Evolutionary conservation across 1,140 invertebrate genomes (phyloP).

Genomic region (Scaptomyza graminum): DNA sequence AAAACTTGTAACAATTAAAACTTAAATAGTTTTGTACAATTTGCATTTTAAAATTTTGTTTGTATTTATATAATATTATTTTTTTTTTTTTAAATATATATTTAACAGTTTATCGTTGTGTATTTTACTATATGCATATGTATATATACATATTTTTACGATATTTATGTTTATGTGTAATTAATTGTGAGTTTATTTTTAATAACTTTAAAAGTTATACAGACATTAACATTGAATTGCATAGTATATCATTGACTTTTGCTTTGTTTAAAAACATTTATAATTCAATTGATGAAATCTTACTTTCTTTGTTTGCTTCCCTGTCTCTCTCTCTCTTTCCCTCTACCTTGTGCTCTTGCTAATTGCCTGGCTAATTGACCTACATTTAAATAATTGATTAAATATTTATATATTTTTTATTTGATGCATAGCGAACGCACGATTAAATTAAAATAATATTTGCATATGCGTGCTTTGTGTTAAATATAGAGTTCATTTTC

Average conservation of each 20-base stretch:
- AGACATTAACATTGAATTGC: slow-evolving; percentile 72
- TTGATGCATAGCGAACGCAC: slow-evolving; percentile 10
- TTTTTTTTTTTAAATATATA: slow-evolving; percentile 24
- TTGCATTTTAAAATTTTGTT: slow-evolving; percentile 45
- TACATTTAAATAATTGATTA: slow-evolving; percentile 75
- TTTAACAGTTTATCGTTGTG: slow-evolving; percentile 74
- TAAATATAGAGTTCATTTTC: slow-evolving; percentile 7
- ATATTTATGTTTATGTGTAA: slow-evolving; percentile 35
- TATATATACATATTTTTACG: slow-evolving; percentile 28
- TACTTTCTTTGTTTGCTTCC: not conserved
- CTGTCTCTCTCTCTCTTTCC: not conserved
- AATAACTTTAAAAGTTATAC: slow-evolving; percentile 74
- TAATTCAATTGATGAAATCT: slow-evolving; percentile 25
- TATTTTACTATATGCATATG: slow-evolving; percentile 45
- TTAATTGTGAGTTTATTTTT: slow-evolving; percentile 32
- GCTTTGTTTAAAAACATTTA: slow-evolving; percentile 53
- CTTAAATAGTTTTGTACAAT: slow-evolving; percentile 73
- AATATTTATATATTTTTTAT: slow-evolving; percentile 13
- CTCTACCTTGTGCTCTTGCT: slow-evolving; percentile 10
- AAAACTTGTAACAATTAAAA: slow-evolving; percentile 65
- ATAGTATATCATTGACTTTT: slow-evolving; percentile 62
- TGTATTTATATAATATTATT: slow-evolving; percentile 18
- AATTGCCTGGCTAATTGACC: slow-evolving; percentile 79
- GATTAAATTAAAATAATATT: slow-evolving; percentile 58
- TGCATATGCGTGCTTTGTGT: slow-evolving; percentile 56